Base-by-base conservation (phyloP, 2,888 invertebrate genomes). In the Oscheius sp. region DNA sequence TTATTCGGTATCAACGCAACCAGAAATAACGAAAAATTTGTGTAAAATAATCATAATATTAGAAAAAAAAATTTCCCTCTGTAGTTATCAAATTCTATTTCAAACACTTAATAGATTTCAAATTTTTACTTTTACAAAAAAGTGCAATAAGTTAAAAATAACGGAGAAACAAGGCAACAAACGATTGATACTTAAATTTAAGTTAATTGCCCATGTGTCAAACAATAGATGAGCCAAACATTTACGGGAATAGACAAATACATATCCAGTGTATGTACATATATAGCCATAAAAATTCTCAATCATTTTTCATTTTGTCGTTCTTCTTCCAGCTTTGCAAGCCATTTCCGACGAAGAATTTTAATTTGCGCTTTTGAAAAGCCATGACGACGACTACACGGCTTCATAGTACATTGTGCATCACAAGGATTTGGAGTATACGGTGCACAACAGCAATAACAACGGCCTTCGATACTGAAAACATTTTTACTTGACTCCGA, bases 371-470 rank as follows among this genome's bases (percentile, higher is more conserved):
- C 68, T 12, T 71, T 70, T 8, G 75, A 77, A 67, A 81, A 81
- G 3, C 64, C 41, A 41, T 68, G 68, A 57, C 78, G 26, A 45
- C 72, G 61, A 59, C 71, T 71, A 71, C 80, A 81, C 2, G 79
- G 79, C 22, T 72, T 64, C 33, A 78, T 68, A 12, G 77, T 78
- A 54, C 81, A 81, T 56, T 74, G 75, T 22, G 80, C 80, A 69
- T 81, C 78, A 47, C 82, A 82, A 6, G 83, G 83, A 70, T 83
- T 80, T 50, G 79, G 78, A 9, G 69, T 72, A 61, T 82, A 83
- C 2, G 83, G 83, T 9, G 80, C 62, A 67, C 83, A 83, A 56
- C 83, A 83, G 51, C 83, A 83, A 59, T 75, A 83, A 51, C 83
- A 83, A 50, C 80, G 78, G 5, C 68, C 61, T 32, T 72, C 79